A percentile compares a stretch with the other conserved stretches of the same genome.
Evolutionary conservation across 2,113 vertebrate genomes (phyloP).

Genomic region (Phylloscopus whistleri): DNA sequence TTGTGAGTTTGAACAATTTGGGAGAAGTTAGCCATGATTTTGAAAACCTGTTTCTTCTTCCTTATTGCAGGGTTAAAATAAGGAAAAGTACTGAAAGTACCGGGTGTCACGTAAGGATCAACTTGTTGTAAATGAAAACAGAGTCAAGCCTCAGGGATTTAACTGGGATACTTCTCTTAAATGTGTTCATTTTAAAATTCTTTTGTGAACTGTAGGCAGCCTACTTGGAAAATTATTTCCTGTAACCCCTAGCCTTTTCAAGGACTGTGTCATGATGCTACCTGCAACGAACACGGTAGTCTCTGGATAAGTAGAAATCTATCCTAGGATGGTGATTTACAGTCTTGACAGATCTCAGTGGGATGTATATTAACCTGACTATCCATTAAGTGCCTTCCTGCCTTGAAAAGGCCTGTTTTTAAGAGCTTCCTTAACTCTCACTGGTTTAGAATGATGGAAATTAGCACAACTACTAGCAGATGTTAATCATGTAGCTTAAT

Average conservation of each 20-base stretch:
- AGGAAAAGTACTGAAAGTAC: not conserved
- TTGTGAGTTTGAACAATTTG: not conserved
- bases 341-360: slow-evolving; percentile 14
- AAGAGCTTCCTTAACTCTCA: slow-evolving; percentile 10
- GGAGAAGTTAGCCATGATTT: not conserved
- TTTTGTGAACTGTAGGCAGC: not conserved
- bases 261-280: not conserved
- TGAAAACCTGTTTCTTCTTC: not conserved
- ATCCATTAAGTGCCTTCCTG: slow-evolving; percentile 7
- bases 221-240: not conserved
- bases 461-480: slow-evolving; percentile 33
- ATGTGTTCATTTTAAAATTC: not conserved
- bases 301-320: slow-evolving; percentile 1
- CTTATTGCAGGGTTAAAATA: not conserved
- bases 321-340: slow-evolving; percentile 18
- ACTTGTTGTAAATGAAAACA: not conserved
- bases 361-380: not conserved
- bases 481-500: slow-evolving; percentile 60
- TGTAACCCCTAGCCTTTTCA: not conserved
- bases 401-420: not conserved
- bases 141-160: not conserved
- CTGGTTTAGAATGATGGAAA: slow-evolving; percentile 30
- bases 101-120: not conserved
- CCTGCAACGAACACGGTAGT: not conserved
- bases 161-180: not conserved